Evolutionary conservation across 1,140 invertebrate genomes (phyloP).

Genomic region (Aphis craccivora): DNA sequence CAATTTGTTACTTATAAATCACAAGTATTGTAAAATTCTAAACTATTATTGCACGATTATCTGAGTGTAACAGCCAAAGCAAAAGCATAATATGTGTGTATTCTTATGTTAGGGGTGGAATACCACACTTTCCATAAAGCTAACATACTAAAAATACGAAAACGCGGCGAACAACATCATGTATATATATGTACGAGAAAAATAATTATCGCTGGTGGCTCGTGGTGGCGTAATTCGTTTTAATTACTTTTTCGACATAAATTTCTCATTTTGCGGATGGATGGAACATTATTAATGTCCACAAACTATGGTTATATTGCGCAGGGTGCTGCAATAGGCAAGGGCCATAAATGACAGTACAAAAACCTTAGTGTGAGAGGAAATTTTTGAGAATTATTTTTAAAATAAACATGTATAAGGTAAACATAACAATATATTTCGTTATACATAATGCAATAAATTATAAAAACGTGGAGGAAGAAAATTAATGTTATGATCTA

Average conservation of each 20-base stretch:
- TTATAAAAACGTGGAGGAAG: not conserved
- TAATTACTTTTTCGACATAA: slow-evolving; percentile 13
- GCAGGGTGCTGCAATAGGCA: not conserved
- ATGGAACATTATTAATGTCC: not conserved
- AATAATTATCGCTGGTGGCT: not conserved
- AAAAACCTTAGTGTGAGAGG: not conserved
- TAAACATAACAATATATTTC: not conserved
- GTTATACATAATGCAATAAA: not conserved
- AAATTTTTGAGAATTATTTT: not conserved
- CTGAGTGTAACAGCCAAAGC: not conserved
- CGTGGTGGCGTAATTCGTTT: not conserved
- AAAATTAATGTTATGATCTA: not conserved
- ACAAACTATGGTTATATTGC: not conserved
- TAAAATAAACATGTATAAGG: not conserved
- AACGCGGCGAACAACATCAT: not conserved
- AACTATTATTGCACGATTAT: too few species aligned
- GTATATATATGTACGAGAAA: not conserved
- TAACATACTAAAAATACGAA: not conserved
- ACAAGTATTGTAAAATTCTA: not conserved
- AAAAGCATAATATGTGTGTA: not conserved
- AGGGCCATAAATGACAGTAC: not conserved
- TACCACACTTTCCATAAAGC: not conserved
- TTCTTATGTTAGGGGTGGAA: not conserved
- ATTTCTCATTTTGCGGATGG: not conserved
- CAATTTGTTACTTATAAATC: not conserved